Conservation (phyloP, 2,797 vertebrate species). For the Sternarchorhynchus goeldii region DNA sequence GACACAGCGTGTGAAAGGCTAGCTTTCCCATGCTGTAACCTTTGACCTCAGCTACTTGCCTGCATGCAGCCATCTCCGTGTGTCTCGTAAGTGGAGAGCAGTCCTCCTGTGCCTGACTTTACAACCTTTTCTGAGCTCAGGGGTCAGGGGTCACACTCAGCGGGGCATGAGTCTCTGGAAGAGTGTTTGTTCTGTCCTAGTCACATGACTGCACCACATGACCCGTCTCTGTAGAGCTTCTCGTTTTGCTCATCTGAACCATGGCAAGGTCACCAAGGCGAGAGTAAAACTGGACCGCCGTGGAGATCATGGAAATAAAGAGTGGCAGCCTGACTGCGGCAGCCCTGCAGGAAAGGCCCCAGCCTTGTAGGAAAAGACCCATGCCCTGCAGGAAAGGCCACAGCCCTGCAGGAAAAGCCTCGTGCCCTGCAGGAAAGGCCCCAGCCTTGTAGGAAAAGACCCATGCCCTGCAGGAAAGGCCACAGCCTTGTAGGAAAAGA, state of each 20-base stretch:
- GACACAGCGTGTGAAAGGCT: background rate
- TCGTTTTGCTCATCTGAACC: background rate
- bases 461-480: too few relatives aligned
- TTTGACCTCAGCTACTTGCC: slow-evolving; percentile 18
- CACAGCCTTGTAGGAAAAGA: too few relatives aligned
- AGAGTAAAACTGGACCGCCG: background rate
- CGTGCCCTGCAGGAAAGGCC: too few relatives aligned
- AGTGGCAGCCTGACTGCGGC: background rate
- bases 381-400: too few relatives aligned
- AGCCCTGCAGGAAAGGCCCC: background rate
- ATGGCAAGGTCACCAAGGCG: background rate
- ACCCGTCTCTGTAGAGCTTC: background rate
- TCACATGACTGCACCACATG: slow-evolving; percentile 5
- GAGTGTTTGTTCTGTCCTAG: background rate
- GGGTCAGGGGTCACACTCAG: slow-evolving; percentile 36
- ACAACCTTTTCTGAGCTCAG: slow-evolving; percentile 30
- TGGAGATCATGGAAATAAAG: background rate
- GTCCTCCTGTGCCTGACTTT: slow-evolving; percentile 32
- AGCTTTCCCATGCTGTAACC: slow-evolving; percentile 10
- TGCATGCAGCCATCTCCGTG: slow-evolving; percentile 31
- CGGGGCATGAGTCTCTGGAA: slow-evolving; percentile 17
- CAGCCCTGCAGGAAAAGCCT: too few relatives aligned
- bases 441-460: too few relatives aligned
- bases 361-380: background rate
- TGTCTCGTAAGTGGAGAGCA: slow-evolving; percentile 39